A percentile compares a stretch with the other conserved stretches of the same genome.
phyloP scores from a whole-genome alignment of 2,888 invertebrate genomes.

The Alloplasta piceator region DNA sequence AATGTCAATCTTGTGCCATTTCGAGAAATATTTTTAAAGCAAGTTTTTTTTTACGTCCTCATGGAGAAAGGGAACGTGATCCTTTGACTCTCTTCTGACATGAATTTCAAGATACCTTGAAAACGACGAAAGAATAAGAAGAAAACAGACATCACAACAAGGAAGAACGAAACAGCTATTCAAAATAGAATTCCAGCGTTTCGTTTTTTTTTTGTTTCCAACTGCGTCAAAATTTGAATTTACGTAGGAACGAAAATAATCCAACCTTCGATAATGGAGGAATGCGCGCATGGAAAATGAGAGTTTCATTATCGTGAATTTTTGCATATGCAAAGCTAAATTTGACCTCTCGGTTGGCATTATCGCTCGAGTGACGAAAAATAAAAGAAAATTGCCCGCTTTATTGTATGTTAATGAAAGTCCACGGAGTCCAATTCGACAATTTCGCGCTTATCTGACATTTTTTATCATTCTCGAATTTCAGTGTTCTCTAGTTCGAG shows the following conservation, averaged over 20 bases:
- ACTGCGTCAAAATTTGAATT: not conserved
- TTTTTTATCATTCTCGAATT: not conserved
- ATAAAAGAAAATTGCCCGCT: not conserved
- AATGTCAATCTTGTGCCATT: too few species aligned
- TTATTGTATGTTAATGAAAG: conserved; percentile 54
- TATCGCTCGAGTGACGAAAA: not conserved
- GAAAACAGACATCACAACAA: too few species aligned
- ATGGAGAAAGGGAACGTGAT: too few species aligned
- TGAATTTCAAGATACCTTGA: too few species aligned
- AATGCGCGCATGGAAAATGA: not conserved
- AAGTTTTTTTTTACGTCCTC: too few species aligned
- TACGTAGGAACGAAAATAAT: not conserved
- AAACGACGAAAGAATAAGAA: too few species aligned
- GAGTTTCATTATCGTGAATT: not conserved
- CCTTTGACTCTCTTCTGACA: too few species aligned
- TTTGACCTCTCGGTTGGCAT: conserved; percentile 26
- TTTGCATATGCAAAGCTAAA: conserved; percentile 39
- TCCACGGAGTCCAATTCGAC: conserved; percentile 14
- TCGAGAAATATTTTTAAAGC: too few species aligned
- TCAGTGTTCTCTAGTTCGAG: not conserved
- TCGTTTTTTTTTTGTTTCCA: not conserved
- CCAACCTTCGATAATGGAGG: not conserved
- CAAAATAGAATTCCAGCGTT: not conserved
- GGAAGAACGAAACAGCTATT: too few species aligned
- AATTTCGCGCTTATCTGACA: too few species aligned